Percentiles rank a stretch among this genome's conserved stretches.
These are phyloP conservation scores for Cydia splendana DNA, from an alignment of 1,140 invertebrate genomes.

Conservation along the genomic window DNA sequence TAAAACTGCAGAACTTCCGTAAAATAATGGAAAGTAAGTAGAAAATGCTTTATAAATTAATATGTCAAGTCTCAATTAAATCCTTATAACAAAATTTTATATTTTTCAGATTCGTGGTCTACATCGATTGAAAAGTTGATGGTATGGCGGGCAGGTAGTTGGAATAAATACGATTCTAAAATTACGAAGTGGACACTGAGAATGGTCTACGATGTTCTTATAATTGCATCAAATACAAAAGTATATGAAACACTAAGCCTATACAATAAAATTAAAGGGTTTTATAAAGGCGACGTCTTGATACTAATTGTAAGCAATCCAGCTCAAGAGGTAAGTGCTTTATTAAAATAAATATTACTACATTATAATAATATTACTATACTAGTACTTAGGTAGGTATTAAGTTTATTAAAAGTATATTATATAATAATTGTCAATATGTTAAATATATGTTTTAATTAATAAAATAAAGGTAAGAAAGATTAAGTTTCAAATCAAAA, in stretches of 20 bases:
- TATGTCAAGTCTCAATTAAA: background rate
- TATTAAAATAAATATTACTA: no score
- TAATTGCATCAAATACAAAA: constrained; percentile 55
- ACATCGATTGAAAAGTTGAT: constrained; percentile 61
- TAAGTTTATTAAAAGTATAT: background rate
- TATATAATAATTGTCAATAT: background rate
- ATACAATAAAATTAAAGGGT: constrained; percentile 61
- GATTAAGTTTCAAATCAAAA: constrained; percentile 64
- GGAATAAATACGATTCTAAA: constrained; percentile 53
- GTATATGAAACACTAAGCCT: constrained; percentile 64
- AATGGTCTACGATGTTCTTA: constrained; percentile 61
- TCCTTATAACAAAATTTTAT: background rate
- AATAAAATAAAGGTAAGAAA: constrained; percentile 55
- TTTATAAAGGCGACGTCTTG: constrained; percentile 66
- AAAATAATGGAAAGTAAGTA: constrained; percentile 4
- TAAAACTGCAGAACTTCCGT: background rate
- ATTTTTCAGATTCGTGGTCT: constrained; percentile 42
- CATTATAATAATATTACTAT: no score
- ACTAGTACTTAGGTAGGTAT: background rate
- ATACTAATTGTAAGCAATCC: constrained; percentile 50
- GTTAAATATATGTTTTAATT: constrained; percentile 22
- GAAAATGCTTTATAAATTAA: background rate
- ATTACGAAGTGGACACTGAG: constrained; percentile 44
- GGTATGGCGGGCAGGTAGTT: constrained; percentile 53
- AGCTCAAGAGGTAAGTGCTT: constrained; percentile 46